These are phyloP conservation scores for Eriocheir sinensis DNA, from an alignment of 1,140 invertebrate genomes.

Conservation along the genomic window DNA sequence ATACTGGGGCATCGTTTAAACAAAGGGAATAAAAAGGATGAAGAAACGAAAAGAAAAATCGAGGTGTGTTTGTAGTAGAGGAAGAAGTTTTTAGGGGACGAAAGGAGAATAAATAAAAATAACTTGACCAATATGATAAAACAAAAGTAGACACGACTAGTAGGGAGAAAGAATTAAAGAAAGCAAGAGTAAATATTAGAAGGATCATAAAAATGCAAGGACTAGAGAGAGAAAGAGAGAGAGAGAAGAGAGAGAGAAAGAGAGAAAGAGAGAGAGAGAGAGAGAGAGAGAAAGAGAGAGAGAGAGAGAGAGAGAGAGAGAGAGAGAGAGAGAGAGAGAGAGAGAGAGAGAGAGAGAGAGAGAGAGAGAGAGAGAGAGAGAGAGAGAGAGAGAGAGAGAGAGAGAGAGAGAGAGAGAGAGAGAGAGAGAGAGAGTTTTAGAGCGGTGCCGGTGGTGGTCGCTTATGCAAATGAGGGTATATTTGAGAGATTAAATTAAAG, in stretches of 20 bases:
- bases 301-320: background rate
- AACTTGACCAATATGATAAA: too few relatives aligned
- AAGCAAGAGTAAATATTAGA: too few relatives aligned
- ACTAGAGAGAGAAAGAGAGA: background rate
- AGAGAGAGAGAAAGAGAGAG: background rate
- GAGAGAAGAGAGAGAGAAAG: background rate
- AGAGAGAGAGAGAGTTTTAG: background rate
- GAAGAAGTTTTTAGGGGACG: too few relatives aligned
- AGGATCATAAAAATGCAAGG: too few relatives aligned
- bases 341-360: background rate
- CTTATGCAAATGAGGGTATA: background rate
- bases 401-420: background rate
- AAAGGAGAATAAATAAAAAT: too few relatives aligned
- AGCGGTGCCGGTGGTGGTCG: background rate
- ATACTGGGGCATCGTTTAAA: too few relatives aligned
- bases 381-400: background rate
- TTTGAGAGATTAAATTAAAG: background rate
- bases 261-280: background rate
- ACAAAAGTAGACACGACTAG: too few relatives aligned
- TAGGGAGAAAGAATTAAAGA: too few relatives aligned
- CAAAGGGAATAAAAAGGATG: too few relatives aligned
- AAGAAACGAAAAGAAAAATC: too few relatives aligned
- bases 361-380: background rate
- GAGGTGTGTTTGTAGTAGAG: too few relatives aligned
- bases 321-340: background rate